Percentiles rank a stretch among this genome's conserved stretches.
These are phyloP conservation scores for Coccyzus lansbergi DNA, from an alignment of 2,797 vertebrate genomes.

Conservation along the genomic window DNA sequence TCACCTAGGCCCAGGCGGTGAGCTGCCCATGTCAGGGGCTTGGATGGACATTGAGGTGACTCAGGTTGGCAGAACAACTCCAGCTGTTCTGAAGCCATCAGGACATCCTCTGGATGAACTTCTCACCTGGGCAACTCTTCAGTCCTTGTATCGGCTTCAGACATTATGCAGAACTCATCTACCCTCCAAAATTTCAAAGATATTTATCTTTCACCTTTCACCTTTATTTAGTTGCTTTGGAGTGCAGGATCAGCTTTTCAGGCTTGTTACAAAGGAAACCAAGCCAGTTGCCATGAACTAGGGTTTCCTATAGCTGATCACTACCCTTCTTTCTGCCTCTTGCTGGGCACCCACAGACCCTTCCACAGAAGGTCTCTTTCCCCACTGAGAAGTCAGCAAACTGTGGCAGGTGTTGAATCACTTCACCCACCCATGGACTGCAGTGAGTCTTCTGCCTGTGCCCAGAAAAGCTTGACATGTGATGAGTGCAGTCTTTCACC, in stretches of 20 bases:
- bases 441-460: neutral
- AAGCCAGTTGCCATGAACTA: neutral
- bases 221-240: neutral
- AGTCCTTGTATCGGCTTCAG: neutral
- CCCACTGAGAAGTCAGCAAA: fast-evolving
- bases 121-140: neutral
- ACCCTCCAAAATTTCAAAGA: neutral
- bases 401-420: neutral
- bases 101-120: neutral
- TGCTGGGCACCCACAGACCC: neutral
- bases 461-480: neutral
- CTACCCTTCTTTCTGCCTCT: neutral
- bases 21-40: neutral
- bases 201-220: neutral
- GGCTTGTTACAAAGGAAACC: neutral
- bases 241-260: neutral
- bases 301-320: neutral
- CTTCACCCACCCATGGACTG: neutral
- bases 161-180: fast-evolving
- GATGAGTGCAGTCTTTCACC: neutral
- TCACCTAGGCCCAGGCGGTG: neutral
- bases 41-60: neutral
- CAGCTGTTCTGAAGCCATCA: neutral
- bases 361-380: neutral
- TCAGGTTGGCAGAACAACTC: neutral